phyloP scores from a whole-genome alignment of 2,113 vertebrate genomes.

The Speoplatyrhinus poulsoni region DNA sequence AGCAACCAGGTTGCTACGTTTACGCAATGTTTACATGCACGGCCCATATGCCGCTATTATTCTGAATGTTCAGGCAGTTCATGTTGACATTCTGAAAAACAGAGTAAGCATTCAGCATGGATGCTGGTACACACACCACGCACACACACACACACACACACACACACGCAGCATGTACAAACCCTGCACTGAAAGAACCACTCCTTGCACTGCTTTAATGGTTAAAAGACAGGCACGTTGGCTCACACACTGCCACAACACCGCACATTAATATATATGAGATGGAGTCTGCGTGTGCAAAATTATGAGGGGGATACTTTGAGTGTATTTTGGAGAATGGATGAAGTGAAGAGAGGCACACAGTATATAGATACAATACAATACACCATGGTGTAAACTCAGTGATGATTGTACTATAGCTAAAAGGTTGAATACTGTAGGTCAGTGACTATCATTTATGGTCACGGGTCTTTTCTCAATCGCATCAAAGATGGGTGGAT shows the following conservation, averaged over 20 bases:
- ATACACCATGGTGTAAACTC: slow-evolving; percentile 21
- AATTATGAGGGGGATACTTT: slow-evolving; percentile 19
- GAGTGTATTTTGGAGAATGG: slow-evolving; percentile 25
- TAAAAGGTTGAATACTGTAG: slow-evolving; percentile 11
- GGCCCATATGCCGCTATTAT: too few species aligned
- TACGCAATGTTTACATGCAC: too few species aligned
- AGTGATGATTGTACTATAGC: slow-evolving; percentile 13
- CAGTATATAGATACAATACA: too few species aligned
- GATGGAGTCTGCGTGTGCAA: slow-evolving; percentile 44
- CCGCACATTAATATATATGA: slow-evolving; percentile 55
- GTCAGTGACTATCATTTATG: slow-evolving; percentile 46
- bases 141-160: slow-evolving; percentile 26
- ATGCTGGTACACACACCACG: slow-evolving; percentile 44
- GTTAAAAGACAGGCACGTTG: slow-evolving; percentile 47
- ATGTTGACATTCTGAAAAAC: too few species aligned
- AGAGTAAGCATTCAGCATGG: background rate
- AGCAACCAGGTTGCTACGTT: too few species aligned
- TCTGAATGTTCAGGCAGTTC: too few species aligned
- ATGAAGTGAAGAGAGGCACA: slow-evolving; percentile 3
- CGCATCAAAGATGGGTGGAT: slow-evolving; percentile 55
- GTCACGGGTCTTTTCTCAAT: slow-evolving; percentile 28
- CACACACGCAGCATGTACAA: slow-evolving; percentile 19
- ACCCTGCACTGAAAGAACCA: slow-evolving; percentile 40
- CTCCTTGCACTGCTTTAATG: slow-evolving; percentile 33
- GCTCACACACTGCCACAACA: slow-evolving; percentile 31